Evolutionary conservation across 2,888 invertebrate species (phyloP).

Genomic region (Pomacea canaliculata): DNA sequence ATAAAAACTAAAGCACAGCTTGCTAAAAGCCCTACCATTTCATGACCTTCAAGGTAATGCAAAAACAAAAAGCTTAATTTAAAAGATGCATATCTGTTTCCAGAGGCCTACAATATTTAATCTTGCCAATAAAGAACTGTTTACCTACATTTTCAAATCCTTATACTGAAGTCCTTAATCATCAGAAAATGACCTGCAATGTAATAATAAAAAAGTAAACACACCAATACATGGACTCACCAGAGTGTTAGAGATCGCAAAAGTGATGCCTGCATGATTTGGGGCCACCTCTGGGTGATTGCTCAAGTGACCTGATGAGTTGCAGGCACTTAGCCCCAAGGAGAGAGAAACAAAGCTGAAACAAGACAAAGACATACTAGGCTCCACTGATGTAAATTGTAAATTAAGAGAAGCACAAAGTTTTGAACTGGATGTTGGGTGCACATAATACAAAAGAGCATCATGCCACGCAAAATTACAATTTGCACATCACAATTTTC

Average conservation of each 20-base stretch:
- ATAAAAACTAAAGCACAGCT: too few relatives aligned
- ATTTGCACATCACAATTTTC: too few relatives aligned
- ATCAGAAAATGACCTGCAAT: too few relatives aligned
- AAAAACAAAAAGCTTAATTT: too few relatives aligned
- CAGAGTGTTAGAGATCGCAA: slow-evolving; percentile 82
- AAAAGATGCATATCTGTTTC: too few relatives aligned
- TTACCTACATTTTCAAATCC: too few relatives aligned
- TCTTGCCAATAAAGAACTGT: too few relatives aligned
- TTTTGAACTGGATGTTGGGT: background rate
- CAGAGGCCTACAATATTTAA: too few relatives aligned
- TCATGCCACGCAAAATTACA: background rate
- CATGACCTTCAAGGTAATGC: too few relatives aligned
- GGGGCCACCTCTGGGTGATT: slow-evolving; percentile 85
- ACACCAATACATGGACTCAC: slow-evolving; percentile 69
- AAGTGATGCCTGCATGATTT: slow-evolving; percentile 82
- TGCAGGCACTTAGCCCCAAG: slow-evolving; percentile 82
- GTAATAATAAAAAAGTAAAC: background rate
- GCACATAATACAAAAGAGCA: background rate
- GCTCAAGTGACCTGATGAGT: slow-evolving; percentile 82
- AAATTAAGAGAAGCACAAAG: background rate
- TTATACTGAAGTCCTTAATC: too few relatives aligned
- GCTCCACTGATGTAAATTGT: background rate
- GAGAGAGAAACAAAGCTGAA: slow-evolving; percentile 79
- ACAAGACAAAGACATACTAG: slow-evolving; percentile 20
- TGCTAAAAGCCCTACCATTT: too few relatives aligned